Conservation (phyloP, 2,797 vertebrate genomes). For the Rhabdophis nuchalis region DNA sequence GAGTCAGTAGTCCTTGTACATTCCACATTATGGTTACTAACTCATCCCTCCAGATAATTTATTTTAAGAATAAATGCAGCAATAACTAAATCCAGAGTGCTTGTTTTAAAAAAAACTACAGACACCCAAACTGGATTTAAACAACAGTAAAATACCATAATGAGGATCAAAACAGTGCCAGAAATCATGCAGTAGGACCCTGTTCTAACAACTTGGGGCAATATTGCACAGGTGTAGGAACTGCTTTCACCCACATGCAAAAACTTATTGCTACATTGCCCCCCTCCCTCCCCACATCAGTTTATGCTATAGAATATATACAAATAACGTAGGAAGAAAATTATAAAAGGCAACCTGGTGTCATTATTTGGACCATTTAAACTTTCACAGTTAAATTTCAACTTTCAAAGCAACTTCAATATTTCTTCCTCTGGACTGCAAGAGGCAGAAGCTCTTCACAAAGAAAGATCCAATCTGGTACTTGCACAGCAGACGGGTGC, state of each 20-base stretch:
- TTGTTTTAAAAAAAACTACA: neutral
- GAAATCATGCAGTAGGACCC: constrained; percentile 14
- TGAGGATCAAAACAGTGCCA: constrained; percentile 14
- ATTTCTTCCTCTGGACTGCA: constrained; percentile 6
- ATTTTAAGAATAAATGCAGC: neutral
- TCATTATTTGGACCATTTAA: constrained; percentile 50
- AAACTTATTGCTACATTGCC: constrained; percentile 53
- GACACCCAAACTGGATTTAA: constrained; percentile 10
- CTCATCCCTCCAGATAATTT: neutral
- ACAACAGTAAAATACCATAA: constrained; percentile 16
- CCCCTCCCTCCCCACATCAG: constrained; percentile 9
- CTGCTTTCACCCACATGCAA: constrained; percentile 40
- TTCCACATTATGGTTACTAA: constrained; percentile 20
- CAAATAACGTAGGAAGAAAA: constrained; percentile 42
- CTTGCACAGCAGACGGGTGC: neutral
- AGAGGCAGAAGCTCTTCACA: neutral
- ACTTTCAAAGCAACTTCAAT: constrained; percentile 37
- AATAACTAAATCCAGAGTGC: constrained; percentile 24
- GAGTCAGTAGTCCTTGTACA: constrained; percentile 22
- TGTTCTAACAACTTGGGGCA: neutral
- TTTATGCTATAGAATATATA: constrained; percentile 34
- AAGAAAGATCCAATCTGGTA: constrained; percentile 1
- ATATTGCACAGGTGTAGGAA: constrained; percentile 24
- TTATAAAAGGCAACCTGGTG: constrained; percentile 64
- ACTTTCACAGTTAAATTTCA: constrained; percentile 45